A percentile compares a stretch with the other conserved stretches of the same genome.
Conservation (phyloP, 1,140 invertebrate genomes). For the Ylistrum balloti region DNA sequence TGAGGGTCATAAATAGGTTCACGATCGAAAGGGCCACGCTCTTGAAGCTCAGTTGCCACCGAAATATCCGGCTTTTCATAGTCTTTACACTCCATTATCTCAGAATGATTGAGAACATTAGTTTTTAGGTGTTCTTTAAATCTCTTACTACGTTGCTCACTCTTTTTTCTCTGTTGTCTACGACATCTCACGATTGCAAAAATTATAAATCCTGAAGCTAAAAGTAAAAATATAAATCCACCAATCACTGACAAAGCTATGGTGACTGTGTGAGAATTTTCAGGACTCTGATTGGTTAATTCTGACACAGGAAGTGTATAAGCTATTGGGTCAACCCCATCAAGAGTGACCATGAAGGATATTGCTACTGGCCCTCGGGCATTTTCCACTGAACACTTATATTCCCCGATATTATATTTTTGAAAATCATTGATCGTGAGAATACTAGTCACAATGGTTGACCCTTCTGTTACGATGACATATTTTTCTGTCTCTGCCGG, state of each 20-base stretch:
- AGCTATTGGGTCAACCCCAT: constrained; percentile 61
- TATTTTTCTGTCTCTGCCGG: constrained; percentile 34
- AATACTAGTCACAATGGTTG: constrained; percentile 57
- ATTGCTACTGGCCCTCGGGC: constrained; percentile 65
- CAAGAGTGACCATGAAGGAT: constrained; percentile 68
- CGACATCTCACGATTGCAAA: constrained; percentile 57
- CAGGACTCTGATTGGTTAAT: constrained; percentile 22
- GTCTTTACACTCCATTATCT: constrained; percentile 55
- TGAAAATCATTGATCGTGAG: constrained; percentile 68
- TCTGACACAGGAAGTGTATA: constrained; percentile 47
- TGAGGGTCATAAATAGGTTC: constrained; percentile 51
- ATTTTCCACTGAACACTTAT: constrained; percentile 75
- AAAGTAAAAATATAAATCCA: constrained; percentile 67
- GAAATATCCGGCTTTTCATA: constrained; percentile 47
- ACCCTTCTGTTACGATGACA: constrained; percentile 55
- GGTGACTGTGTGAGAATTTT: constrained; percentile 66
- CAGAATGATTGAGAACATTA: constrained; percentile 59
- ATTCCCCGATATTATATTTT: constrained; percentile 69
- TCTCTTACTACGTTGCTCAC: constrained; percentile 66
- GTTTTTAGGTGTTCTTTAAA: constrained; percentile 73
- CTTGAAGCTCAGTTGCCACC: constrained; percentile 46
- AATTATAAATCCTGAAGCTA: constrained; percentile 65
- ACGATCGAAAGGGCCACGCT: constrained; percentile 44
- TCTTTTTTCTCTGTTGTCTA: constrained; percentile 59
- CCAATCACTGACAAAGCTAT: constrained; percentile 69